Percentiles rank a stretch among this genome's conserved stretches.
These are phyloP conservation scores for Rhopalosiphum nymphaeae DNA, from an alignment of 2,888 invertebrate species.

Conservation along the genomic window DNA sequence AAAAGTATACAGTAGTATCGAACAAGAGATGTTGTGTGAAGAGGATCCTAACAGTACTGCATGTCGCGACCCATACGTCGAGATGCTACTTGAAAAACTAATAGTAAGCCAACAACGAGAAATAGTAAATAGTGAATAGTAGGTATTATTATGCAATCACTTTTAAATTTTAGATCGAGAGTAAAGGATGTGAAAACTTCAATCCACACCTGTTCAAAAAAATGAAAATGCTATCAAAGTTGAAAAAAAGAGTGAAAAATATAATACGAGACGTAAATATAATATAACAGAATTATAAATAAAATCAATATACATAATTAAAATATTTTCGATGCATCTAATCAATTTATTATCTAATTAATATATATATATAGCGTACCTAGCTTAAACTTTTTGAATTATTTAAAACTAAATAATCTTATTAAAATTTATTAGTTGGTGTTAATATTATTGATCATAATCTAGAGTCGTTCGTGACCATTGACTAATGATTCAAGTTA, in stretches of 20 bases:
- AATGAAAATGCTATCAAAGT: slow-evolving; percentile 43
- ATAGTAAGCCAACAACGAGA: background rate
- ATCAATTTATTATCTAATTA: background rate
- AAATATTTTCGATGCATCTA: background rate
- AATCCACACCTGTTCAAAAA: slow-evolving; percentile 25
- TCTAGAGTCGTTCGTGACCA: background rate
- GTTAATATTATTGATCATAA: background rate
- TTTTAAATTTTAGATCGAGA: slow-evolving; percentile 36
- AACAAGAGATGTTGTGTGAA: slow-evolving; percentile 57
- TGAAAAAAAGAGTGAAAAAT: slow-evolving; percentile 50
- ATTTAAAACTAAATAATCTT: background rate
- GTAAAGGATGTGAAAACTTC: background rate
- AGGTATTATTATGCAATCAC: background rate
- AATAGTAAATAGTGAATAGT: background rate
- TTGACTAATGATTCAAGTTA: background rate
- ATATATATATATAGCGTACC: background rate
- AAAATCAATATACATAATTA: background rate
- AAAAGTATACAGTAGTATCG: slow-evolving; percentile 40
- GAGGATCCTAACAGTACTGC: slow-evolving; percentile 39
- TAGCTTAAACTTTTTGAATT: background rate
- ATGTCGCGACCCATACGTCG: slow-evolving; percentile 51
- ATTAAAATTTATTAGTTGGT: background rate
- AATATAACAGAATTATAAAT: background rate
- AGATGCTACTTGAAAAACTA: slow-evolving; percentile 27
- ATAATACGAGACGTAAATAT: slow-evolving; percentile 43